These are phyloP conservation scores for Vipera ursinii DNA, from an alignment of 2,797 vertebrate species.

Conservation along the genomic window DNA sequence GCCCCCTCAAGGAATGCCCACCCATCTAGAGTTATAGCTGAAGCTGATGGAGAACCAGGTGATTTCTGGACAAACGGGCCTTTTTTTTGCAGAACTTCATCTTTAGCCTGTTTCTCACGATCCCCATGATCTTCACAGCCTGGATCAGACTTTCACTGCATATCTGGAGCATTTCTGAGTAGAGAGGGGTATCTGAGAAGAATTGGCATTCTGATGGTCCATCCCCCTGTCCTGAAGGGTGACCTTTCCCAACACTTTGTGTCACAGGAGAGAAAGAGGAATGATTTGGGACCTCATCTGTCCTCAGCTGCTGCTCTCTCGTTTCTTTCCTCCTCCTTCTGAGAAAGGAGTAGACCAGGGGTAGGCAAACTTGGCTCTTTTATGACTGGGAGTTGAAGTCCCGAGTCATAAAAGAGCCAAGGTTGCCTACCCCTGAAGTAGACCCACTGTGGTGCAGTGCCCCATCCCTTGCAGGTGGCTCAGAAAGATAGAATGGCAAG, in stretches of 20 bases:
- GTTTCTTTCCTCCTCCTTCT: neutral
- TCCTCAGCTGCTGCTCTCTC: neutral
- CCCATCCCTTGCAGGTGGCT: neutral
- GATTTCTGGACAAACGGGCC: neutral
- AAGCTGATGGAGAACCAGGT: neutral
- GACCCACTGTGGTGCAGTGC: neutral
- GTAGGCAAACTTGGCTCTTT: no score
- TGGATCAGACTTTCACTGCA: neutral
- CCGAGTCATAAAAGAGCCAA: no score
- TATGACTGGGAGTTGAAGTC: no score
- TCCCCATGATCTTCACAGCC: neutral
- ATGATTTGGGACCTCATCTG: neutral
- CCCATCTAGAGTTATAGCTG: neutral
- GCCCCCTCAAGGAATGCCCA: neutral
- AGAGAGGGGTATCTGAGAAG: neutral
- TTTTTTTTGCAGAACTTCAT: neutral
- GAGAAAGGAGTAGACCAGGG: neutral
- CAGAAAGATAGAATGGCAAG: neutral
- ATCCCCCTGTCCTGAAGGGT: neutral
- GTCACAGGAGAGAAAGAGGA: neutral
- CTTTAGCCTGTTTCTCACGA: neutral
- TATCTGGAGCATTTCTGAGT: neutral
- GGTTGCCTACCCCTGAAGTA: neutral
- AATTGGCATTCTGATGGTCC: neutral
- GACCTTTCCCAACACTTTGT: neutral